Conservation (phyloP, 2,888 invertebrate genomes). For the Pristionchus japonicus region DNA sequence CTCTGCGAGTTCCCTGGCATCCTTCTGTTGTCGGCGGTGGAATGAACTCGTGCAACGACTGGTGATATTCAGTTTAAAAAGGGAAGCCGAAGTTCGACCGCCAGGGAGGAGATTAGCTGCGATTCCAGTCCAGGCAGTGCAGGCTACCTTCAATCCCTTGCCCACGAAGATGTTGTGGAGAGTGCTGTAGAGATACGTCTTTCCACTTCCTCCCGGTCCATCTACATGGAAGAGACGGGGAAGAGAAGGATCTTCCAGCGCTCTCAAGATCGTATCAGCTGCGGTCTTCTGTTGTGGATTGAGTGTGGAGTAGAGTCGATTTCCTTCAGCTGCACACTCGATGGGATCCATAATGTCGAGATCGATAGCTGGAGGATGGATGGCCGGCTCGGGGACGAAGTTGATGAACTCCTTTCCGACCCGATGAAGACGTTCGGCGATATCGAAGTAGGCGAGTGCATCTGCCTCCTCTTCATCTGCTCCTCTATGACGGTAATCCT, state of each 20-base stretch:
- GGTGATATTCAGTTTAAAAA: constrained; percentile 46
- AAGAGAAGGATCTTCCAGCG: constrained; percentile 17
- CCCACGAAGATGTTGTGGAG: constrained; percentile 75
- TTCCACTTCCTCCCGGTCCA: constrained; percentile 77
- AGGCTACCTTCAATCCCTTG: not conserved
- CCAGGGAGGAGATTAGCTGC: constrained; percentile 52
- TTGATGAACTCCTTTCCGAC: not conserved
- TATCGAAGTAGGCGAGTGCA: not conserved
- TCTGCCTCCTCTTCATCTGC: not conserved
- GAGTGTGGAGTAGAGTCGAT: constrained; percentile 38
- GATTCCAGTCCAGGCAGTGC: too few relatives aligned
- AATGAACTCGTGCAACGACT: not conserved
- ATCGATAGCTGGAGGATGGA: not conserved
- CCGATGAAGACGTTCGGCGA: constrained; percentile 13
- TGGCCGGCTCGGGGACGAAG: not conserved
- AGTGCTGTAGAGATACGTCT: constrained; percentile 76
- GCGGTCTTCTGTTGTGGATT: constrained; percentile 46
- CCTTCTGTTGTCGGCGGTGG: not conserved
- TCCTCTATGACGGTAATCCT: not conserved
- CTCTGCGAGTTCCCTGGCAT: constrained; percentile 12
- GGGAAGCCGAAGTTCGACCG: constrained; percentile 49
- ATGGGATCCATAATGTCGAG: not conserved
- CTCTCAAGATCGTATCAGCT: constrained; percentile 23
- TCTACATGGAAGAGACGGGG: constrained; percentile 72
- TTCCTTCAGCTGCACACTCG: constrained; percentile 32